Conservation (phyloP, 2,113 vertebrate genomes). For the Morone chrysops region DNA sequence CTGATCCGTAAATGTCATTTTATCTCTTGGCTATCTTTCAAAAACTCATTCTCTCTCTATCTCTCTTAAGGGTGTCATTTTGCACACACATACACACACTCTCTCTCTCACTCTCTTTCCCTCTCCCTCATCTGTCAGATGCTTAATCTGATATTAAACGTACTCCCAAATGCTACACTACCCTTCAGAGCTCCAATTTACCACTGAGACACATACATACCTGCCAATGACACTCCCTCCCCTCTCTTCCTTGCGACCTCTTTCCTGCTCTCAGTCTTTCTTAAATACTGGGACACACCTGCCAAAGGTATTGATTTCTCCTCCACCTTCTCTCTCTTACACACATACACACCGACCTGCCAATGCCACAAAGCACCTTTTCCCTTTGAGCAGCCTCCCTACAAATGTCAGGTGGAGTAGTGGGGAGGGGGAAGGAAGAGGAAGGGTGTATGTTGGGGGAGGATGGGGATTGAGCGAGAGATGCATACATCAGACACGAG, state of each 20-base stretch:
- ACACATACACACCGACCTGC: constrained; percentile 20
- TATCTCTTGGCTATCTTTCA: constrained; percentile 74
- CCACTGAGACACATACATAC: constrained; percentile 52
- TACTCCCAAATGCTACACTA: constrained; percentile 69
- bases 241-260: not conserved
- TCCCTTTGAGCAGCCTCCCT: constrained; percentile 61
- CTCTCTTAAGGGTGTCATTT: constrained; percentile 59
- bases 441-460: constrained; percentile 18
- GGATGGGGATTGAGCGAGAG: constrained; percentile 46
- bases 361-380: constrained; percentile 52
- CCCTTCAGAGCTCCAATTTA: constrained; percentile 69
- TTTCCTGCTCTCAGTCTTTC: constrained; percentile 20
- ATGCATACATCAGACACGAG: constrained; percentile 69
- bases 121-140: constrained; percentile 45
- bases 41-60: constrained; percentile 52
- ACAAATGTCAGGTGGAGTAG: constrained; percentile 71
- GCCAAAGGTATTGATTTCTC: constrained; percentile 64
- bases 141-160: constrained; percentile 73
- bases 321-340: constrained; percentile 5
- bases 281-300: constrained; percentile 52
- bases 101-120: not conserved
- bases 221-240: constrained; percentile 47
- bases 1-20: constrained; percentile 80
- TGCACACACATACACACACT: not conserved
- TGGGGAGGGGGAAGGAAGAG: constrained; percentile 6